These are phyloP conservation scores for Bombus confusus DNA, from an alignment of 1,140 invertebrate genomes.

Conservation along the genomic window DNA sequence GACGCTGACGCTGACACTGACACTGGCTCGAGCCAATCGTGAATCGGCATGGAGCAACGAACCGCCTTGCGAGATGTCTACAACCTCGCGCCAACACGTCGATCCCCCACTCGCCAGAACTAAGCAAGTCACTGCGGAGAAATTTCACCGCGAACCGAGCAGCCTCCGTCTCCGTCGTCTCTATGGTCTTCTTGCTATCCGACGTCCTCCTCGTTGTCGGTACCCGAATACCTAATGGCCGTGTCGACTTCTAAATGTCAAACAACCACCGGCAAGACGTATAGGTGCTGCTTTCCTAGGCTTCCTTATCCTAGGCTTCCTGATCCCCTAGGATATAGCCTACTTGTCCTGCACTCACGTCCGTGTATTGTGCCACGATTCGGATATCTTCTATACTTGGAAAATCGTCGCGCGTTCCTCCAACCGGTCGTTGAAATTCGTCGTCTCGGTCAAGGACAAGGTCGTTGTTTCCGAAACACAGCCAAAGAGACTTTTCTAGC, in stretches of 20 bases:
- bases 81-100: conserved; percentile 59
- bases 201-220: conserved; percentile 28
- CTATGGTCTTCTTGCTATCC: neutral
- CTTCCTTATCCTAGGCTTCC: no score
- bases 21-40: conserved; percentile 57
- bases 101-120: conserved; percentile 22
- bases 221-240: conserved; percentile 57
- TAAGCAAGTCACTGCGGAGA: conserved; percentile 67
- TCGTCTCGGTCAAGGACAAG: conserved; percentile 24
- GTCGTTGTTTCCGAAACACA: neutral
- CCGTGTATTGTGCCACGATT: no score
- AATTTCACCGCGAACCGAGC: conserved; percentile 73
- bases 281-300: neutral
- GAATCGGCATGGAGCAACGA: conserved; percentile 60
- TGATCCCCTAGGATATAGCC: no score
- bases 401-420: neutral
- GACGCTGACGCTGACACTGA: conserved; percentile 61
- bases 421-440: neutral
- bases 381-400: no score
- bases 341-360: no score
- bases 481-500: fast-evolving
- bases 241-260: conserved; percentile 51
- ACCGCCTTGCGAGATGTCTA: conserved; percentile 58
- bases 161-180: conserved; percentile 56
- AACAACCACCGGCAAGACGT: conserved; percentile 40